phyloP scores from a whole-genome alignment of 2,113 vertebrate genomes.

The Phylloscopus whistleri region DNA sequence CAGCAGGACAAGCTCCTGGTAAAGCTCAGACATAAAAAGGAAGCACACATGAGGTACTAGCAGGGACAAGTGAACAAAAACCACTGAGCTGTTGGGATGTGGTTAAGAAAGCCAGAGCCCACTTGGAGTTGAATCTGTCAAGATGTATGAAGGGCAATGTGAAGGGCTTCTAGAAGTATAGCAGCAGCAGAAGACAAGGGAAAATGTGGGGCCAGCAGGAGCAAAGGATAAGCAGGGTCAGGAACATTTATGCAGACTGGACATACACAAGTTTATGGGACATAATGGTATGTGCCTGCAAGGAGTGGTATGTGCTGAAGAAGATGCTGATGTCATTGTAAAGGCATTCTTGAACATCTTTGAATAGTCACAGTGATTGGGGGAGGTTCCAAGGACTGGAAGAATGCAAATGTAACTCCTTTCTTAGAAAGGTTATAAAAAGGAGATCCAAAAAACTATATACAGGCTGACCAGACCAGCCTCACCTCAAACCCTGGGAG shows the following conservation, averaged over 20 bases:
- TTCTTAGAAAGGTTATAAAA: neutral
- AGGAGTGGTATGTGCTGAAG: neutral
- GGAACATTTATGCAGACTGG: neutral
- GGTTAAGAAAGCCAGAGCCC: neutral
- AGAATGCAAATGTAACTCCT: neutral
- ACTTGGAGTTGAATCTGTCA: neutral
- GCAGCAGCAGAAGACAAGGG: neutral
- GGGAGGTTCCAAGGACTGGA: neutral
- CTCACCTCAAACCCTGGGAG: neutral
- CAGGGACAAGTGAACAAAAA: neutral
- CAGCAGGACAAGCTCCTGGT: neutral
- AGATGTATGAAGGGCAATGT: neutral
- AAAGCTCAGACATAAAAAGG: neutral
- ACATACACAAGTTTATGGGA: neutral
- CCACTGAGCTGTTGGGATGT: neutral
- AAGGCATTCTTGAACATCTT: neutral
- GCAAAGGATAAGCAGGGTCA: neutral
- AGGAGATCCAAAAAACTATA: neutral
- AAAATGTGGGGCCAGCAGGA: neutral
- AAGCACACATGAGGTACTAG: neutral
- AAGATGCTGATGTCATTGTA: neutral
- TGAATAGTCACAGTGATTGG: neutral
- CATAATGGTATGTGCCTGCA: neutral
- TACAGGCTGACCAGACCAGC: neutral
- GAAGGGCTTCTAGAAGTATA: neutral